Evolutionary conservation across 2,888 invertebrate species (phyloP), one percentile per base, ranked within the genome.

Genomic region (Dexiosoma caninum): DNA sequence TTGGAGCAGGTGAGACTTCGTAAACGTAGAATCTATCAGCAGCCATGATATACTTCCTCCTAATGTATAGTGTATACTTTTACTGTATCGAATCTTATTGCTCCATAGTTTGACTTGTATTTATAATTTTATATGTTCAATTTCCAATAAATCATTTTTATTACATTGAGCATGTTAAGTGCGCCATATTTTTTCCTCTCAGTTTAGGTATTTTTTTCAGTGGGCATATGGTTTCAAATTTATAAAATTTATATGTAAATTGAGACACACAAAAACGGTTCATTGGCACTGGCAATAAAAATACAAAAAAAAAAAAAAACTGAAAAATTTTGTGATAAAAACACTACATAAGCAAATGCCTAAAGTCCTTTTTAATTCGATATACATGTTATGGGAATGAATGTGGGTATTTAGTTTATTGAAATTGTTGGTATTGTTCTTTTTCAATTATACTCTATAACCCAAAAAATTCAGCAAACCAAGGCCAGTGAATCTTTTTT

Each of bases 131-230:
- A 9, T 44, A 12, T 16, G 16, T 35, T 53, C 19, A 19, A 12
- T 49, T 44, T 1, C 4, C 23, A 37, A 76, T 82, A 76, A 72
- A 76, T 76, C 69, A 79, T 69, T 82, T 82, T 77, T 76, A 79
- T 82, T 69, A 62, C 71, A 62, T 62, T 76, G 53, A 30, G 59
- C 69, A 74, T 75, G 49, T 78, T 74, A 75, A 71, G 59, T 70
- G 35, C 69, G 21, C 66, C 75, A 81, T 80, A 77, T 80, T 81
- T 75, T 80, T 76, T 78, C 67, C 64, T 66, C 57, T 76, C 53
- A 66, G 69, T 83, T 78, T 60, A n/a, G n/a, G n/a, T n/a, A 53
- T 71, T 76, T 51, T 62, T 49, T 62, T 66, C 55, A 42, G 40
- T n/a, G n/a, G n/a, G 9, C 49, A 37, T 12, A 40, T 59, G 27